Base-by-base conservation (phyloP, 2,888 invertebrate species). In the Pollenia griseotomentosa region DNA sequence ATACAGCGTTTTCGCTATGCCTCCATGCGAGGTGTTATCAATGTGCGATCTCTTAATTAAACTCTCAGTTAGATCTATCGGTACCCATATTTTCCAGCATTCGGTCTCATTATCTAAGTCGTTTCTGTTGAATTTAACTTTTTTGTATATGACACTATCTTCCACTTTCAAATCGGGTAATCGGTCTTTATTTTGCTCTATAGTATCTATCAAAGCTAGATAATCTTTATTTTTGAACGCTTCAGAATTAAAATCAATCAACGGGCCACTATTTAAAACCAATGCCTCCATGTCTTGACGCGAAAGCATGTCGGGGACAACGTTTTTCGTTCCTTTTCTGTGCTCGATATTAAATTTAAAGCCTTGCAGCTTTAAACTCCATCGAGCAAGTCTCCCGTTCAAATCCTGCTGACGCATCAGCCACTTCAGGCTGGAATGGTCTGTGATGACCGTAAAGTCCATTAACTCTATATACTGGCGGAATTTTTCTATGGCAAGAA, bases 311-410 rank as follows among this genome's bases (percentile, higher is more conserved):
- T 66, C 66, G 6, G 66, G 66, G 2, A 66, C 53, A 4, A 70
- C 23, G n/a, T 70, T 70, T 9, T 70, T 23, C 0, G 12, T 12
- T 33, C 51, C 48, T 68, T 68, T 90, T 33, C 91, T 86, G 66
- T 91, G 90, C 9, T 78, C 40, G 9, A 87, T 87, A 0, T 73
- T 61, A 71, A 78, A 42, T 89, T 84, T 85, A 73, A 70, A 91
- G 85, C 40, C 85, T 68, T 86, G 89, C 87, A 86, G 82, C 89
- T 91, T 82, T 8, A 88, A 51, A n/a, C 79, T 84, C 88, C 88
- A 91, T 11, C 90, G 65, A 9, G 90, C 90, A 42, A 91, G 57
- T 42, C 85, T 48, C 10, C 85, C 85, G n/a, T 51, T 73, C 11
- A 85, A 48, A 14, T 85, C 81, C 7, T 63, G 57, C 11, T 75